Conservation (phyloP, 2,113 vertebrate species). For the Isichthys henryi region DNA sequence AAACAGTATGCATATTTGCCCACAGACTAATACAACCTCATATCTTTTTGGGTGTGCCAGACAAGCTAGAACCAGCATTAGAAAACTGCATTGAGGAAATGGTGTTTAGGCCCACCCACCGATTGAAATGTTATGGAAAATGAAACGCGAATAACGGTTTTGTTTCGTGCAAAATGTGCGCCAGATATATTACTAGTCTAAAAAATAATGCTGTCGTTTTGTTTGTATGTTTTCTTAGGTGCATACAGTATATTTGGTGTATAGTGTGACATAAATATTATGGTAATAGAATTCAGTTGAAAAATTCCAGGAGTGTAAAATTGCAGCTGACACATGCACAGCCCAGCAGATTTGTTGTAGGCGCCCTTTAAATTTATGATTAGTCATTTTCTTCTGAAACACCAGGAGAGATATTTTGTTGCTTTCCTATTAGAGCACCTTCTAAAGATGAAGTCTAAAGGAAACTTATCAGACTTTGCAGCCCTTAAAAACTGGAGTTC, state of each 20-base stretch:
- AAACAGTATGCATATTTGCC: not conserved
- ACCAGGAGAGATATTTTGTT: not conserved
- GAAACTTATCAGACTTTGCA: not conserved
- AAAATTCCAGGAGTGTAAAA: not conserved
- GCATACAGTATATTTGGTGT: not conserved
- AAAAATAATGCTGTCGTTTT: not conserved
- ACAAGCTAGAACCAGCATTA: not conserved
- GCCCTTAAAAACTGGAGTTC: not conserved
- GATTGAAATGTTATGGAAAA: not conserved
- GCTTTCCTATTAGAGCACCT: not conserved
- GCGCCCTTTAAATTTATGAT: not conserved
- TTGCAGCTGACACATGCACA: not conserved
- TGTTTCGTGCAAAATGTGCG: not conserved
- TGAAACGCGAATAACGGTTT: not conserved
- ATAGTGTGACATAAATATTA: slow-evolving; percentile 1
- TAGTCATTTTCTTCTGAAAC: not conserved
- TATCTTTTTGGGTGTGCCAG: not conserved
- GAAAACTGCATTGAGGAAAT: not conserved
- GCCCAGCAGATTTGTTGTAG: not conserved
- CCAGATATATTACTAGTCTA: not conserved
- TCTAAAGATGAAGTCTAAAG: not conserved
- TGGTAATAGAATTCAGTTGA: not conserved
- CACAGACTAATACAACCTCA: not conserved
- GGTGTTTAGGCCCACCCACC: not conserved
- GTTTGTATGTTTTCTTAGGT: not conserved